These are phyloP conservation scores for Siderastrea radians DNA, from an alignment of 92 coral and sea anemone genomes.

Conservation along the genomic window DNA sequence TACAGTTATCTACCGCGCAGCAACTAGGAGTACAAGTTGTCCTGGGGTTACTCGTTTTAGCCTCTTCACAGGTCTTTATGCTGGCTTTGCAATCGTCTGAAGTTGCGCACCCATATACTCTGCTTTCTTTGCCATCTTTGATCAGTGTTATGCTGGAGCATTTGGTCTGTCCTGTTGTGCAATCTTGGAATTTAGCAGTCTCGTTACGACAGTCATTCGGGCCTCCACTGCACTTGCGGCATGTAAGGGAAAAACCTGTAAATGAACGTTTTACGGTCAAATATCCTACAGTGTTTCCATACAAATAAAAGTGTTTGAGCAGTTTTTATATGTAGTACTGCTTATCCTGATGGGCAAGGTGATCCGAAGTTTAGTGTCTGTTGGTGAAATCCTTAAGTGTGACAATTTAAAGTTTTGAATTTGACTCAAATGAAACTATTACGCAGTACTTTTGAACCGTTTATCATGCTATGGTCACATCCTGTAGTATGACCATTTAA, in stretches of 20 bases:
- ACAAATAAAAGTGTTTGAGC: too few relatives aligned
- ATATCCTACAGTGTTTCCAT: background rate
- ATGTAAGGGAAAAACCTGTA: constrained; percentile 2
- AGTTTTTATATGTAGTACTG: too few relatives aligned
- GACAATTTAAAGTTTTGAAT: too few relatives aligned
- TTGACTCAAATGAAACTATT: too few relatives aligned
- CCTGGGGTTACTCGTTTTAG: background rate
- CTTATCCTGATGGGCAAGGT: too few relatives aligned
- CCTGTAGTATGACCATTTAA: background rate
- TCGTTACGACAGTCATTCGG: background rate
- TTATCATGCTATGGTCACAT: too few relatives aligned
- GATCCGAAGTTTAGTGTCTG: too few relatives aligned
- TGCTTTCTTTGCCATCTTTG: background rate
- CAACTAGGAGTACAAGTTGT: background rate
- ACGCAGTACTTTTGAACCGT: too few relatives aligned
- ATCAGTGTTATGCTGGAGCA: background rate
- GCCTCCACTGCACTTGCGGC: constrained; percentile 4
- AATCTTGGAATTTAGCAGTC: background rate
- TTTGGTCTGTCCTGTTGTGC: background rate
- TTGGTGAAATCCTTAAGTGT: too few relatives aligned
- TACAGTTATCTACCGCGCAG: background rate
- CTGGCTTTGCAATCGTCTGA: background rate
- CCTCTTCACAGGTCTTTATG: background rate
- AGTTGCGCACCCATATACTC: constrained; percentile 12
- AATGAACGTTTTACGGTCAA: too few relatives aligned